Evolutionary conservation across 1,140 invertebrate genomes (phyloP), one percentile per base, ranked within the genome.

Genomic region (Antheraea mylitta): DNA sequence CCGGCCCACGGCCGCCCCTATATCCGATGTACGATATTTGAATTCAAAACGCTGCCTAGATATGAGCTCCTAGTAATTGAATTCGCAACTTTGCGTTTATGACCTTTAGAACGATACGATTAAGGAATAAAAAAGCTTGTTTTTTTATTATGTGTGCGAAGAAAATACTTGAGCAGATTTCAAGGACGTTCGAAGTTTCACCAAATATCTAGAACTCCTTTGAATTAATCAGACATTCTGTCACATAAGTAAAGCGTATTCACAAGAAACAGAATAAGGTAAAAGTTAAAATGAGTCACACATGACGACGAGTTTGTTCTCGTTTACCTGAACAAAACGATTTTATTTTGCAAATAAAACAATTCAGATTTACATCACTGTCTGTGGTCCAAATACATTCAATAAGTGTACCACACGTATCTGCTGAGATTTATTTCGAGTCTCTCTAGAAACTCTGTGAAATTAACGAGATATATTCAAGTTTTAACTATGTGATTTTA

Each of bases 41-140:
- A 83, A 88, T 88, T 77, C 74, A 65, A 76, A 86, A 75, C 71
- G 74, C 70, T 70, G 72, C 78, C 77, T 82, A 74, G 68, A 74
- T 80, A 77, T 78, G 66, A 63, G 71, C 70, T 78, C 72, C 71
- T 76, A 69, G 72, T 73, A 68, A 64, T 42, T 37, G 13, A 37
- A 72, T 69, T 67, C 68, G 73, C 68, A 68, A 75, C 22, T 64
- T 42, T 30, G 64, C 69, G 37, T 72, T 72, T 77, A 64, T 76
- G 73, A 79, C 74, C 66, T 76, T 65, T 58, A 62, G 19, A 64
- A 67, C 61, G 58, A 58, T 60, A 66, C 59, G n/a, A 58, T 64
- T 67, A 61, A 67, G 58, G 64, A 58, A 48, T 66, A 38, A 67
- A 67, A 69, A 53, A 13, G 45, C 45, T 6, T 53, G 45, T 53